phyloP scores from a whole-genome alignment of 1,140 invertebrate genomes.

The Aphis craccivora region DNA sequence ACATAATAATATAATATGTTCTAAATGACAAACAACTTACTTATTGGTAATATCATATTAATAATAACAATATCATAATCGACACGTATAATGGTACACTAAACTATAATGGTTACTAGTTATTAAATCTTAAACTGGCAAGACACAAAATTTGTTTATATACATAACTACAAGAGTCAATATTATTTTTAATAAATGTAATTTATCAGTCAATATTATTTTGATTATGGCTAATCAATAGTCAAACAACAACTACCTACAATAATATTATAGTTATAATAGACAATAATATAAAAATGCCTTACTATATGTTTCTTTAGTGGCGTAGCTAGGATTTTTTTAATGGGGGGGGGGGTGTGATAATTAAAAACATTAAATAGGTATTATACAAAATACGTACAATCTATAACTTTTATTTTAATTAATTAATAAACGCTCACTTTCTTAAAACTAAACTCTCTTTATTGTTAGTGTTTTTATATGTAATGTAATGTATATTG shows the following conservation, averaged over 20 bases:
- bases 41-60: background rate
- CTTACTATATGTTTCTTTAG: background rate
- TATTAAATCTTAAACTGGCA: background rate
- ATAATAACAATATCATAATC: slow-evolving; percentile 14
- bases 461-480: too few relatives aligned
- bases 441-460: too few relatives aligned
- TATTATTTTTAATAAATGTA: background rate
- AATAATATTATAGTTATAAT: background rate
- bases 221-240: background rate
- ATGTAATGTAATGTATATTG: too few relatives aligned
- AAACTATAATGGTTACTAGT: background rate
- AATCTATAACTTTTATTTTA: too few relatives aligned
- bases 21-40: background rate
- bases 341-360: too few relatives aligned
- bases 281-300: background rate
- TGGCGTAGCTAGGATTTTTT: too few relatives aligned
- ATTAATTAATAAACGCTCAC: too few relatives aligned
- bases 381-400: too few relatives aligned
- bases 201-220: background rate
- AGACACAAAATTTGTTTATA: background rate
- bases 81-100: background rate
- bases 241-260: background rate
- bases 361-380: too few relatives aligned
- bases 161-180: background rate
- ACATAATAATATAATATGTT: background rate